Evolutionary conservation across 2,113 vertebrate species (phyloP), one percentile per base, ranked within the genome.

Genomic region (Protomyctophum bolini): DNA sequence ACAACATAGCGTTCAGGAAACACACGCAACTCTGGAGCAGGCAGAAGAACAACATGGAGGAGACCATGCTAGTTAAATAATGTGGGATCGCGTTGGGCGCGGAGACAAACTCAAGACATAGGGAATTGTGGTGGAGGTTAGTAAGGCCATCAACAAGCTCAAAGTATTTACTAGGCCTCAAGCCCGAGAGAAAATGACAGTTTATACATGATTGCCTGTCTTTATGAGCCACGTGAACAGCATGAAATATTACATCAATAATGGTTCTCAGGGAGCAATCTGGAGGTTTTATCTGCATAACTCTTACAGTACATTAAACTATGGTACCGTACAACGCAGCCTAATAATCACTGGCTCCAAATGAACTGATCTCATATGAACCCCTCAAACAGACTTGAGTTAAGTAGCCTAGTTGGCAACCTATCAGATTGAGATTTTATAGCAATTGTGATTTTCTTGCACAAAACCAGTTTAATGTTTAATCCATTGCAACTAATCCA

Each of bases 1-100:
- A 98, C 94, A 10, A 97, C 93, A 81, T 95, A 95, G 77, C 92
- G 94, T 48, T 98, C 96, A 54, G 97, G 96, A 90, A 97, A 98
- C 75, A 98, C 86, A 81, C 90, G 90, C 68, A 98, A 87, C 8
- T 95, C 96, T 99, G 81, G 67, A 76, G 70, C 72, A 71, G 70
- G 68, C 59, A 66, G 79, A 50, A 64, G 83, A 78, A 84, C 87
- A 85, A 81, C 83, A 60, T 49, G 83, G 64, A 85, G 83, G 62
- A 85, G 78, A 82, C 66, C 68, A 64, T 48, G 77, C 59, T 69
- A 70, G 78, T 88, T 21, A 21, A 88, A 88, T 86, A 87, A 79
- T 21, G 46, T 68, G 64, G 80, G 62, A 74, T 79, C 80, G 78
- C 73, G 73, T 86, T 78, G 80, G 83, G 87, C 87, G 84, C 74